Base-by-base conservation (phyloP, 2,888 invertebrate species). In the Metellina segmentata region DNA sequence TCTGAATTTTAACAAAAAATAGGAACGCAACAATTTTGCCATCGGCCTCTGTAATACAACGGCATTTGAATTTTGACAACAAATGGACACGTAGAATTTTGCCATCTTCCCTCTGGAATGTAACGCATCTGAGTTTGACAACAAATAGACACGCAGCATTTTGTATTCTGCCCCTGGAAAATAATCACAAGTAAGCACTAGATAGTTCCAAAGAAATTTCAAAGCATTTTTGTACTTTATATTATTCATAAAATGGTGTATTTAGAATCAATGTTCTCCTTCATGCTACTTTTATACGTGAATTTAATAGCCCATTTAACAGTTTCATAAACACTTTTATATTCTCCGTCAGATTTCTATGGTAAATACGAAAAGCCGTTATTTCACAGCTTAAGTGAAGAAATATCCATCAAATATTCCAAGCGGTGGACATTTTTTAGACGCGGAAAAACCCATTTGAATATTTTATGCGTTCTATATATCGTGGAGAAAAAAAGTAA, bases 371-470 rank as follows among this genome's bases (percentile, higher is more conserved):
- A 89, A 82, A 89, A 78, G 20, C 53, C 81, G 70, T 89, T 83
- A 83, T 77, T 89, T 78, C 83, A 20, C 48, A 79, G 77, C 52
- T 20, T 87, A 69, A 82, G 69, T 75, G 77, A 75, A 53, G 75
- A 91, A 91, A 87, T 91, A 87, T 86, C 87, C 82, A 91, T 91
- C 86, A 91, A 85, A 78, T 85, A 91, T 91, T 81, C 71, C 70
- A 86, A 53, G 85, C 72, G 48, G 70, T 52, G 13, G 69, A 86
- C 69, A 51, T 75, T 90, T 86, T 90, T 90, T 69, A 51, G 71
- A 81, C 48, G 82, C 70, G 49, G n/a, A 70, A 53, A 72, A 87
- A 91, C 53, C 87, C 71, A 87, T 87, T 91, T 91, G 86, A 91
- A 91, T 91, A 91, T 91, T 87, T 91, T 78, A 91, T 82, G 71